A percentile compares a stretch with the other conserved stretches of the same genome.
phyloP scores from a whole-genome alignment of 2,888 invertebrate genomes.

The Leptinotarsa haldemani region DNA sequence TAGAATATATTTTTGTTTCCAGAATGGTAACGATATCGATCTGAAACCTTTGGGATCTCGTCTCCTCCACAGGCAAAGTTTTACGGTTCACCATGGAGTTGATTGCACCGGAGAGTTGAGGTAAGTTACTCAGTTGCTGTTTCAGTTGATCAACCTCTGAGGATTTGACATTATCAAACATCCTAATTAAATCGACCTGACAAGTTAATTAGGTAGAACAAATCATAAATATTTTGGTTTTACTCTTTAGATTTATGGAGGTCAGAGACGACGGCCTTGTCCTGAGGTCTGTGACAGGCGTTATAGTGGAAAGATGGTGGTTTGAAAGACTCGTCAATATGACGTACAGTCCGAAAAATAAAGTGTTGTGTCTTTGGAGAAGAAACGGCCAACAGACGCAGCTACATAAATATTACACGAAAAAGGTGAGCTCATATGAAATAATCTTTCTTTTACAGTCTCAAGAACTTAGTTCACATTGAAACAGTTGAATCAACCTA shows the following conservation, averaged over 20 bases:
- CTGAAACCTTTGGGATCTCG: constrained; percentile 95
- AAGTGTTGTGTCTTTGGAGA: constrained; percentile 96
- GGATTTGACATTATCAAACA: too few relatives aligned
- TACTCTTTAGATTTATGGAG: constrained; percentile 75
- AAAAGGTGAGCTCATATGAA: constrained; percentile 77
- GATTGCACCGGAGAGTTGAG: constrained; percentile 90
- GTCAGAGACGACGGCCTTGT: constrained; percentile 97
- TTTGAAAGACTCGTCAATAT: constrained; percentile 98
- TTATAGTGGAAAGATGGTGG: constrained; percentile 97
- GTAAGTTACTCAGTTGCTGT: constrained; percentile 22
- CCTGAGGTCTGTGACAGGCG: constrained; percentile 83
- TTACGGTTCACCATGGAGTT: constrained; percentile 96
- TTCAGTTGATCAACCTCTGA: background rate
- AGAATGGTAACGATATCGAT: constrained; percentile 99
- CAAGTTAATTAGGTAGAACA: too few relatives aligned
- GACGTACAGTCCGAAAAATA: constrained; percentile 99
- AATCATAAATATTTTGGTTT: too few relatives aligned
- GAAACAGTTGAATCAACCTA: too few relatives aligned
- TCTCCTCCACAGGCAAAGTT: constrained; percentile 94
- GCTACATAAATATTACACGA: constrained; percentile 98
- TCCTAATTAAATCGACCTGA: too few relatives aligned
- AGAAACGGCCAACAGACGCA: constrained; percentile 94
- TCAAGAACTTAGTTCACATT: too few relatives aligned
- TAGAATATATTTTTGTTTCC: constrained; percentile 45
- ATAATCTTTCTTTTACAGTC: background rate